Evolutionary conservation across 1,140 invertebrate genomes (phyloP).

Genomic region (Plodia interpunctella): DNA sequence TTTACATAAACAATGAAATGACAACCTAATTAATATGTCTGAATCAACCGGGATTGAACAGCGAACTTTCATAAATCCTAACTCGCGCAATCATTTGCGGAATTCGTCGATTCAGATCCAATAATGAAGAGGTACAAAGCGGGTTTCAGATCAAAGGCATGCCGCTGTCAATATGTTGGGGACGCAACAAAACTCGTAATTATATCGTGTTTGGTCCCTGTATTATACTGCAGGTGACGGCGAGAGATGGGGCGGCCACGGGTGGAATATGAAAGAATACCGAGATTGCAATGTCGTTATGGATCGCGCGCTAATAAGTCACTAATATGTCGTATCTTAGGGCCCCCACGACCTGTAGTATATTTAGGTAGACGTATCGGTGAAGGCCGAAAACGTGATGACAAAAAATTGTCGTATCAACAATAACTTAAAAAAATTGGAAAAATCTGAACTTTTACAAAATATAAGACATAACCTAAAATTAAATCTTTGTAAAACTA

Average conservation of each 20-base stretch:
- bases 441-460: too few relatives aligned
- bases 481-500: too few relatives aligned
- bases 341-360: too few relatives aligned
- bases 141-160: slow-evolving; percentile 62
- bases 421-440: too few relatives aligned
- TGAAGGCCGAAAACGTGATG: too few relatives aligned
- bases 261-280: neutral
- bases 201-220: slow-evolving; percentile 52
- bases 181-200: slow-evolving; percentile 58
- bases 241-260: slow-evolving; percentile 49
- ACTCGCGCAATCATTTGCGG: slow-evolving; percentile 38
- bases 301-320: too few relatives aligned
- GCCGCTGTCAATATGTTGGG: slow-evolving; percentile 58
- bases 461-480: too few relatives aligned
- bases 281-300: neutral
- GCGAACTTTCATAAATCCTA: slow-evolving; percentile 23
- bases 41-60: neutral
- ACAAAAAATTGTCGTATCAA: too few relatives aligned
- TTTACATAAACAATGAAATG: neutral
- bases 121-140: slow-evolving; percentile 61
- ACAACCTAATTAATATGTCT: slow-evolving; percentile 1
- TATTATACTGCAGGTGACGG: slow-evolving; percentile 68
- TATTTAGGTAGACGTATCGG: too few relatives aligned
- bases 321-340: too few relatives aligned
- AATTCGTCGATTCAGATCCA: slow-evolving; percentile 41